phyloP scores from a whole-genome alignment of 2,888 invertebrate genomes.

The Bellardia pandia region DNA sequence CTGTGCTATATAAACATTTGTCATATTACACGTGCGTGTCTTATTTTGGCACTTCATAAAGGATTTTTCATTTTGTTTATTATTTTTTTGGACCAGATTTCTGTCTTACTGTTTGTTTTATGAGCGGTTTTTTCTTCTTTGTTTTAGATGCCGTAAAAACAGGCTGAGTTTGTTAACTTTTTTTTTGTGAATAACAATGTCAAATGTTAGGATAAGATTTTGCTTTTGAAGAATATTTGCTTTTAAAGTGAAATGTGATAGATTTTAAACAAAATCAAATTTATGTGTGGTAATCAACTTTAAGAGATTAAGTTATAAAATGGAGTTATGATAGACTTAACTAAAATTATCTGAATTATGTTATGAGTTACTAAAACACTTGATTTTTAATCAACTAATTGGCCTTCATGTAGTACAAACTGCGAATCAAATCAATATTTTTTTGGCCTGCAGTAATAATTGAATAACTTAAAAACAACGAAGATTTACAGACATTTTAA shows the following conservation, averaged over 20 bases:
- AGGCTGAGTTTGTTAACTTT: background rate
- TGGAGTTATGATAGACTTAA: no score
- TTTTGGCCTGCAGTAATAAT: no score
- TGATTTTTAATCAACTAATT: no score
- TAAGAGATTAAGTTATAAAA: no score
- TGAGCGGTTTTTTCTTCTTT: background rate
- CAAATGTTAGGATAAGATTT: background rate
- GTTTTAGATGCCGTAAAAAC: background rate
- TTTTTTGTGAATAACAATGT: background rate
- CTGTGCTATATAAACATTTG: conserved; percentile 35
- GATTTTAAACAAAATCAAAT: no score
- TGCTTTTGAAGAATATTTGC: background rate
- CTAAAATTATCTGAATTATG: no score
- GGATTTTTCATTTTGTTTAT: conserved; percentile 4
- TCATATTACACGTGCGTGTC: conserved; percentile 27
- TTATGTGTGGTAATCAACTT: background rate
- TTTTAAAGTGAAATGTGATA: background rate
- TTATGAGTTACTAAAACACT: no score
- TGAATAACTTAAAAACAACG: no score
- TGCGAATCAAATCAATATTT: no score
- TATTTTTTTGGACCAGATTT: background rate
- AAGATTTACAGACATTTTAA: no score
- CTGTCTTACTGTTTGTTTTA: background rate
- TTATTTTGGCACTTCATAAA: conserved; percentile 23
- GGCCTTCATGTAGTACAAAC: no score